Percentiles rank a stretch among this genome's conserved stretches.
Conservation (phyloP, 2,888 invertebrate species). For the Druceiella hillmani region DNA sequence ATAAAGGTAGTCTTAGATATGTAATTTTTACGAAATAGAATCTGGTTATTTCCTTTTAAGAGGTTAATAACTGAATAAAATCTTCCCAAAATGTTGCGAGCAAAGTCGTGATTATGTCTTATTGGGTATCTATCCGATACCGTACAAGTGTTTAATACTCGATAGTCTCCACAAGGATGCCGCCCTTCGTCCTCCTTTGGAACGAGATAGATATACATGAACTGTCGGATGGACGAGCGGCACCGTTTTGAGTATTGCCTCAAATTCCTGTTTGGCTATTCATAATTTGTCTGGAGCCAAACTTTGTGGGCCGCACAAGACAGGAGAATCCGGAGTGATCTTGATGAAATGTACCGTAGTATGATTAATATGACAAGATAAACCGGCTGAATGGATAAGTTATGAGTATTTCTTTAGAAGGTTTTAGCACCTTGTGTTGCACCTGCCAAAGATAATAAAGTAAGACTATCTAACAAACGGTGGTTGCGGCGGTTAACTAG, state of each 20-base stretch:
- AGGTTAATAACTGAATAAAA: slow-evolving; percentile 30
- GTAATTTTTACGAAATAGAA: slow-evolving; percentile 30
- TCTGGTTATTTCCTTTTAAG: slow-evolving; percentile 31
- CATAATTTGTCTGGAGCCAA: slow-evolving; percentile 27
- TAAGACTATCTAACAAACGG: slow-evolving; percentile 20
- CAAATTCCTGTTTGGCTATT: slow-evolving; percentile 27
- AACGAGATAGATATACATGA: slow-evolving; percentile 30
- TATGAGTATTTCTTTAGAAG: slow-evolving; percentile 13
- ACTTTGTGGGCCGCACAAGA: slow-evolving; percentile 24
- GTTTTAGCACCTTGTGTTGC: slow-evolving; percentile 7
- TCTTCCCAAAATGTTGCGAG: slow-evolving; percentile 24
- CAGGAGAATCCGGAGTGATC: no score
- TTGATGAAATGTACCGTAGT: no score
- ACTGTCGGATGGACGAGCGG: slow-evolving; percentile 21
- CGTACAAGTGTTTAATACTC: slow-evolving; percentile 28
- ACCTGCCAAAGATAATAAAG: slow-evolving; percentile 12
- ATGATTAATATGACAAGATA: no score
- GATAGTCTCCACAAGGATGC: slow-evolving; percentile 33
- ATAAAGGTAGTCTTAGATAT: no score
- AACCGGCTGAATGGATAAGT: slow-evolving; percentile 17
- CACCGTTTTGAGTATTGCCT: slow-evolving; percentile 21
- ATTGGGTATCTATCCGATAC: slow-evolving; percentile 29
- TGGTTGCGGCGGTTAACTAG: slow-evolving; percentile 27
- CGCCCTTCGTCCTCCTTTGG: slow-evolving; percentile 28
- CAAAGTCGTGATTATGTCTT: slow-evolving; percentile 30